Base-by-base conservation (phyloP, 2,888 invertebrate species). In the Zonitis immaculata region DNA sequence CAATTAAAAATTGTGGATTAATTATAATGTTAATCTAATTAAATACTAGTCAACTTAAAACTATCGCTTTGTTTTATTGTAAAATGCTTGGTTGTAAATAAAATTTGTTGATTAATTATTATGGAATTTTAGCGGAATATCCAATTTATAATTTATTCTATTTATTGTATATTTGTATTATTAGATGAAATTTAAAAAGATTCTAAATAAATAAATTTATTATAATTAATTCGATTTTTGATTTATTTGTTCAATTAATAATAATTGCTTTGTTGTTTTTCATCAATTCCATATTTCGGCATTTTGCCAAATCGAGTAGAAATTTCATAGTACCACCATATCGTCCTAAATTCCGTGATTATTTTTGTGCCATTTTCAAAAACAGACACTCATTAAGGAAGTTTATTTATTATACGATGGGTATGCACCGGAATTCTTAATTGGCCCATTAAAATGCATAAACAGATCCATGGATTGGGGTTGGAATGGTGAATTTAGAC, bases 351-450 rank as follows among this genome's bases (percentile, higher is more conserved):
- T 46, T 27, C 43, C 42, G 12, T 25, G 27, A 51, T 43, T 32
- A 47, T 51, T 47, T 51, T 18, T 14, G 39, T 47, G 35, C 16
- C 35, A 47, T 46, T 42, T 42, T 51, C 32, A 32, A 51, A 45
- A 51, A 16, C 30, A 39, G 8, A 42, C 30, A 27, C 30, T 47
- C 47, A 32, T 46, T 42, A 47, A 47, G 30, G 32, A 28, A 14
- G 32, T 43, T 8, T 14, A 18, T 45, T 50, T 44, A 22, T 44
- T 44, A 20, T 25, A 35, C 35, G 22, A 5, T 4, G 16, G 6
- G 1, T 35, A 18, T 6, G 16, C 6, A 35, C 16, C 11, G 18
- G 39, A 39, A 39, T 39, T 11, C n/a, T n/a, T 39, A 39, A 39
- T 39, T 39, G 6, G 4, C 18, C 11, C 20, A 39, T 39, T 39